These are phyloP conservation scores for Musca domestica DNA, from an alignment of 1,140 invertebrate species.

Conservation along the genomic window DNA sequence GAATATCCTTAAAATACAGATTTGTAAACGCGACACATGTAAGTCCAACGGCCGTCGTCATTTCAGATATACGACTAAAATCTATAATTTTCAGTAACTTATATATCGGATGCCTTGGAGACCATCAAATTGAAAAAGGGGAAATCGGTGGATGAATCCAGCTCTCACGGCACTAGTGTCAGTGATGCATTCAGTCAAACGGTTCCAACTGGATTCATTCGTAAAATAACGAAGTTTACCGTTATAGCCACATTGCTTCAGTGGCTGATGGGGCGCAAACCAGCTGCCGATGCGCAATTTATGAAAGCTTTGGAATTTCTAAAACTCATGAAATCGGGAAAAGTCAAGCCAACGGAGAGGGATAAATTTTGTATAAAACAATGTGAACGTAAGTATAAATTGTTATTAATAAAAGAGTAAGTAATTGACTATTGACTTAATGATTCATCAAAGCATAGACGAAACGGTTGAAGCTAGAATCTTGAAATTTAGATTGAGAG, in stretches of 20 bases:
- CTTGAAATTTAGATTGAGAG: too few relatives aligned
- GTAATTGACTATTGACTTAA: too few relatives aligned
- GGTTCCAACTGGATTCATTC: conserved; percentile 29
- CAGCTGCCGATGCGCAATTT: conserved; percentile 33
- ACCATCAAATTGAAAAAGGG: conserved; percentile 21
- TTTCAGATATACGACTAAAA: too few relatives aligned
- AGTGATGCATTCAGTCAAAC: background rate
- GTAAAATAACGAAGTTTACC: conserved; percentile 44
- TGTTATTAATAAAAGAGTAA: too few relatives aligned
- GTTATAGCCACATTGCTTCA: conserved; percentile 49
- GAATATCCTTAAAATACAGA: conserved; percentile 63
- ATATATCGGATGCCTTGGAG: conserved; percentile 37
- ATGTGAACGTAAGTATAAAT: conserved; percentile 44
- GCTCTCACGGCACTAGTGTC: background rate
- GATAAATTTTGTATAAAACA: conserved; percentile 36
- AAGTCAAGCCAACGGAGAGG: conserved; percentile 34
- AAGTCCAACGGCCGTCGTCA: conserved; percentile 13
- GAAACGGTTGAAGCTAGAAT: too few relatives aligned
- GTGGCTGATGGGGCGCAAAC: conserved; percentile 46
- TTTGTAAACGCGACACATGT: conserved; percentile 37
- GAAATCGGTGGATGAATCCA: background rate
- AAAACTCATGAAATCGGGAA: conserved; percentile 43
- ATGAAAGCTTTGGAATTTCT: conserved; percentile 40
- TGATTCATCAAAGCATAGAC: too few relatives aligned
- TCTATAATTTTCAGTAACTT: conserved; percentile 29